phyloP scores from a whole-genome alignment of 2,797 vertebrate species.

The Buphagus erythrorhynchus region DNA sequence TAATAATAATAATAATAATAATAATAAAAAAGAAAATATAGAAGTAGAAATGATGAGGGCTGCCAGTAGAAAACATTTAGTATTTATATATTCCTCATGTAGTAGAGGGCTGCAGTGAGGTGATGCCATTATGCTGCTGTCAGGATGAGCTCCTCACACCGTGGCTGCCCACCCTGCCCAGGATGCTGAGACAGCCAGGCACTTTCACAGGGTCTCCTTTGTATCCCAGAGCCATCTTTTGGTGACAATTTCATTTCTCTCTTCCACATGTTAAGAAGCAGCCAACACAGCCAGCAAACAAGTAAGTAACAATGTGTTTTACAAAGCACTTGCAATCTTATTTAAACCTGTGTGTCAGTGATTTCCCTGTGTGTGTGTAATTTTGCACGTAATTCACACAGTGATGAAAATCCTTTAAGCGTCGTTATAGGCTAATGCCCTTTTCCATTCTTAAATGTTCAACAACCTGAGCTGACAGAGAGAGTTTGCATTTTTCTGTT shows the following conservation, averaged over 20 bases:
- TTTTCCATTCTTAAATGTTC: neutral
- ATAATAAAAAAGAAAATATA: no score
- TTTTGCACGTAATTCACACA: neutral
- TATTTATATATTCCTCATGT: neutral
- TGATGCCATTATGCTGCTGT: neutral
- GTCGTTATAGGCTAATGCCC: neutral
- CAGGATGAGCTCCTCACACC: accelerated
- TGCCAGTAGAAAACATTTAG: neutral
- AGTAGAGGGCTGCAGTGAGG: neutral
- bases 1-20: no score
- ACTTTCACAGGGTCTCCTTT: neutral
- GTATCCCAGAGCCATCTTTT: neutral
- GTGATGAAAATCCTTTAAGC: neutral
- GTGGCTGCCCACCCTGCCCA: neutral
- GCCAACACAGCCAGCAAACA: neutral
- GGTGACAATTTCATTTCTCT: neutral
- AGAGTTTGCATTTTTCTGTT: neutral
- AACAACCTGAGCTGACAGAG: neutral
- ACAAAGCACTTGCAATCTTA: neutral
- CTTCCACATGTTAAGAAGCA: neutral
- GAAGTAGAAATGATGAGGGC: neutral
- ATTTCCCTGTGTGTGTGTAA: neutral
- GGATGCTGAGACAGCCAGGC: neutral
- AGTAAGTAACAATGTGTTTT: neutral
- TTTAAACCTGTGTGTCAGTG: neutral